Percentiles rank a stretch among this genome's conserved stretches.
phyloP scores from a whole-genome alignment of 2,797 vertebrate genomes.

The Telmatherina bonti region DNA sequence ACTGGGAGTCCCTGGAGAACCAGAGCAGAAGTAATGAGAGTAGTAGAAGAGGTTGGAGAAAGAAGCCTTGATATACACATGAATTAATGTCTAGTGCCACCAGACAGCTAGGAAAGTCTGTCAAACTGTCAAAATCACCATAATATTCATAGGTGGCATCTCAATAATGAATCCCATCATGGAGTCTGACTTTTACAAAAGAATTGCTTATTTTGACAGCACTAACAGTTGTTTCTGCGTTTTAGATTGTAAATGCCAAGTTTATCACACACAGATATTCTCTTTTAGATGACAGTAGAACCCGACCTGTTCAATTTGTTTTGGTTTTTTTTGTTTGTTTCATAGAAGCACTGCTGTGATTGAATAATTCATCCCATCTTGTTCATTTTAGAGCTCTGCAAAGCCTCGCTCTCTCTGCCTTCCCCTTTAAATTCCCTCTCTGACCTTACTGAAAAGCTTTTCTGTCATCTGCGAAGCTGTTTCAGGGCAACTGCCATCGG shows the following conservation, averaged over 20 bases:
- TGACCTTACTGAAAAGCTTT: constrained; percentile 5
- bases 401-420: constrained; percentile 23
- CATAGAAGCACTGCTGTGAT: constrained; percentile 20
- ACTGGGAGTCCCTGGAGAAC: constrained; percentile 48
- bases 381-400: constrained; percentile 37
- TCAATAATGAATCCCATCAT: constrained; percentile 10
- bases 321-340: neutral
- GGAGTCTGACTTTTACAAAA: neutral
- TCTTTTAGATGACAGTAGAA: constrained; percentile 30
- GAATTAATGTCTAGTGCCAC: constrained; percentile 15
- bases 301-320: neutral
- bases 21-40: constrained; percentile 48
- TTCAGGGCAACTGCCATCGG: neutral
- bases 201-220: constrained; percentile 1
- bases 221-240: neutral
- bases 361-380: constrained; percentile 58
- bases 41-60: constrained; percentile 39
- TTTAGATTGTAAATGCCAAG: neutral
- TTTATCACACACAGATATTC: neutral
- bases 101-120: constrained; percentile 3
- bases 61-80: constrained; percentile 34
- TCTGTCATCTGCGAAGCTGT: neutral
- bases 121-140: neutral
- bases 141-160: constrained; percentile 1
- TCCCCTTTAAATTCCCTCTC: constrained; percentile 58